Conservation (phyloP, 2,888 invertebrate species). For the Colletes collaris region DNA sequence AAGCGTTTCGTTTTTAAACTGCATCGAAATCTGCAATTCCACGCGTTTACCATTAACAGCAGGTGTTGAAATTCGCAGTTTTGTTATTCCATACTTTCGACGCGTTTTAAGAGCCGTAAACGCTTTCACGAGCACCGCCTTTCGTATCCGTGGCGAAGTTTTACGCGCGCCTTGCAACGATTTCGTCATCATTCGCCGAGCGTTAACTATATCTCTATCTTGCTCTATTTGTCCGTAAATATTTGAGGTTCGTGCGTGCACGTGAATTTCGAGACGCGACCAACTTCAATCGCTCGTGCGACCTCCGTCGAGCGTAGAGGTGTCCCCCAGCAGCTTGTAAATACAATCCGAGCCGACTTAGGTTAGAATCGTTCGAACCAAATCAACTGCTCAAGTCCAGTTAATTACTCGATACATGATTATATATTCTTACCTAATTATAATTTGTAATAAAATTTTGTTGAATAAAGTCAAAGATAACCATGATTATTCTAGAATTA, state of each 20-base stretch:
- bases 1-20: constrained; percentile 7
- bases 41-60: constrained; percentile 2
- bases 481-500: too few relatives aligned
- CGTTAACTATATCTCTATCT: constrained; percentile 7
- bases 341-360: too few relatives aligned
- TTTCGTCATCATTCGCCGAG: constrained; percentile 41
- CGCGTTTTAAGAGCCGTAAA: constrained; percentile 49
- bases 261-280: background rate
- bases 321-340: too few relatives aligned
- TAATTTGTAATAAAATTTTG: too few relatives aligned
- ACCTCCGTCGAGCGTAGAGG: background rate
- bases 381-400: too few relatives aligned
- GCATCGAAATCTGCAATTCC: constrained; percentile 10
- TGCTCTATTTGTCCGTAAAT: background rate
- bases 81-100: constrained; percentile 47
- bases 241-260: background rate
- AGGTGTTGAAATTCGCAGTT: constrained; percentile 26
- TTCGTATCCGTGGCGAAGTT: constrained; percentile 16
- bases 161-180: constrained; percentile 19
- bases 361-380: too few relatives aligned
- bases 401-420: too few relatives aligned
- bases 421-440: too few relatives aligned
- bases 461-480: too few relatives aligned
- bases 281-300: constrained; percentile 1
- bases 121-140: constrained; percentile 50